Base-by-base conservation (phyloP, 2,113 vertebrate species). In the Chrysemys picta region DNA sequence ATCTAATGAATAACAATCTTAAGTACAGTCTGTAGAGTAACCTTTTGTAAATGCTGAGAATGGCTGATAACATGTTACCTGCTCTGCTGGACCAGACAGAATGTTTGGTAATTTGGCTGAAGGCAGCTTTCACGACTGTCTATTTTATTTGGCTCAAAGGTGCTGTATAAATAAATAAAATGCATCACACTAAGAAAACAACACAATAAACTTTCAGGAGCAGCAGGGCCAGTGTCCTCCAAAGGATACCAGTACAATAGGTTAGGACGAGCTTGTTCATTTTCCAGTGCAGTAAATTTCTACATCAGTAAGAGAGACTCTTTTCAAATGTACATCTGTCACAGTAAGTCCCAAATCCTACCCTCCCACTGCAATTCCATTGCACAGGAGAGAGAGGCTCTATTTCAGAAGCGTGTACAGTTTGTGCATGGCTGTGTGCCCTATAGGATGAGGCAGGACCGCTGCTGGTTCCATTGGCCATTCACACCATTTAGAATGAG, bases 51-150 rank as follows among this genome's bases (percentile, higher is more conserved):
- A 10, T 1, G 45, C 50, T 0, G 7, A 47, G 91, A 54, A 57
- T 47, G 38, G 83, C 57, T 92, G 50, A 79, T 45, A 9, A 54
- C 53, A 22, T 22, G 53, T 54, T 69, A 54, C 1, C 12, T 72
- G 86, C 38, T 38, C 85, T 76, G 59, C 2, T 19, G 84, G 88
- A 88, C 93, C 95, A 96, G 95, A 94, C 85, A 54, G 96, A 84
- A 69, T 1, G 2, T 87, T 82, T 13, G 92, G 89, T 84, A 49
- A 83, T 19, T 78, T 88, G 93, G 91, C 89, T 91, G 95, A 52
- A 59, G 3, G 83, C n/a, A 76, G 84, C 52, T 88, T 82, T 81
- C 9, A 17, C 85, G 93, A 90, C 93, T 87, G 84, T 72, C 62
- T 96, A 87, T 31, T 35, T 57, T 57, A 57, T 57, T 57, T 57